Percentiles rank a stretch among this genome's conserved stretches.
phyloP scores from a whole-genome alignment of 2,888 invertebrate genomes.

The Anoplius nigerrimus region DNA sequence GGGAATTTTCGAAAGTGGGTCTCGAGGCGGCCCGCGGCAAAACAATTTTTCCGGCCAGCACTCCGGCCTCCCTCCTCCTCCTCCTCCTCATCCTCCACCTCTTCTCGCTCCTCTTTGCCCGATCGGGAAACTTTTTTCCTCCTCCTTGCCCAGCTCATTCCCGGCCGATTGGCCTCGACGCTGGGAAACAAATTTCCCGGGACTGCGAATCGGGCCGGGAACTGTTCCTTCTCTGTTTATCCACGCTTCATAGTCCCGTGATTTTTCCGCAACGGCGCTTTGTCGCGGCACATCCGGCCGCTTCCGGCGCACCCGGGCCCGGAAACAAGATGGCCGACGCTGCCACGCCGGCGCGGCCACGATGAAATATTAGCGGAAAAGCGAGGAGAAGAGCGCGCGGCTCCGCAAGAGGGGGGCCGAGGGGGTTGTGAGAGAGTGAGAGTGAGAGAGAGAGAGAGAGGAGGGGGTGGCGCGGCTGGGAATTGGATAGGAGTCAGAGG shows the following conservation, averaged over 20 bases:
- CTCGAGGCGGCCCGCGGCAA: too few species aligned
- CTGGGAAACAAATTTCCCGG: constrained; percentile 4
- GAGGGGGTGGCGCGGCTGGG: constrained; percentile 15
- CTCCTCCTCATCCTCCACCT: too few species aligned
- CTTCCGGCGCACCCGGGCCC: constrained; percentile 67
- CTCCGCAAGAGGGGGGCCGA: constrained; percentile 28
- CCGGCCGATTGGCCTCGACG: background rate
- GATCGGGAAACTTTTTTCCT: constrained; percentile 3
- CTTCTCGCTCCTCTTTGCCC: too few species aligned
- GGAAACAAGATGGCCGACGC: constrained; percentile 71
- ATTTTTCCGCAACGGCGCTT: constrained; percentile 72
- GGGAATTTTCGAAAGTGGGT: too few species aligned
- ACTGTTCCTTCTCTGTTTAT: constrained; percentile 63
- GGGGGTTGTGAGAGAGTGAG: constrained; percentile 11
- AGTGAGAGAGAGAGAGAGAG: constrained; percentile 16
- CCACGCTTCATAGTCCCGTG: constrained; percentile 68
- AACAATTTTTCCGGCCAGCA: too few species aligned
- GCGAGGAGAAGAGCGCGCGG: constrained; percentile 26
- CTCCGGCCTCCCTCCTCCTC: too few species aligned
- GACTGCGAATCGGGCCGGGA: constrained; percentile 17
- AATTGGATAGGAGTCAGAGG: constrained; percentile 46
- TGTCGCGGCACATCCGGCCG: constrained; percentile 70
- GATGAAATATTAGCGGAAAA: constrained; percentile 73
- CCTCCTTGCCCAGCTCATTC: background rate
- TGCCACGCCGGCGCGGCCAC: constrained; percentile 52